phyloP scores from a whole-genome alignment of 2,797 vertebrate species.

The Labroides dimidiatus region DNA sequence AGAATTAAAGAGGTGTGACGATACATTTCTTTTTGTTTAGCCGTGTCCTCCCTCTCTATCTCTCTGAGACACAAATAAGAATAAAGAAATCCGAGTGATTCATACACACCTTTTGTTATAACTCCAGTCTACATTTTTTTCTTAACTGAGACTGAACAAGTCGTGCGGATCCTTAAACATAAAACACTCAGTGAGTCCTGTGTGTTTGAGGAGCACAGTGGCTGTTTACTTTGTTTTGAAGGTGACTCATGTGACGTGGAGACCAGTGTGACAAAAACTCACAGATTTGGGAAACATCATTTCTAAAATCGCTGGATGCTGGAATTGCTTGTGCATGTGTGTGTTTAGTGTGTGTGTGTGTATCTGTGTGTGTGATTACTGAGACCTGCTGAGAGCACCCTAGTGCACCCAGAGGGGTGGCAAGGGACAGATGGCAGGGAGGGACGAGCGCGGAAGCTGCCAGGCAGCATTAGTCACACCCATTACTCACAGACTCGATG shows the following conservation, averaged over 20 bases:
- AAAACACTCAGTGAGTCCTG: neutral
- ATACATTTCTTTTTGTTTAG: neutral
- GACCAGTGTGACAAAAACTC: slow-evolving; percentile 23
- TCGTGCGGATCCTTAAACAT: neutral
- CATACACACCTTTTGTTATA: too few species aligned
- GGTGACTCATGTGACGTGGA: slow-evolving; percentile 45
- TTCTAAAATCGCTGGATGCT: slow-evolving; percentile 45
- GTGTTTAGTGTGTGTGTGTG: slow-evolving; percentile 17
- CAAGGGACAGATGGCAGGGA: slow-evolving; percentile 84
- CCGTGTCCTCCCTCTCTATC: slow-evolving; percentile 12
- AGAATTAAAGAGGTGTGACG: too few species aligned
- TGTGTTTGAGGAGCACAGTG: slow-evolving; percentile 20
- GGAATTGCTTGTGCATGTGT: slow-evolving; percentile 25
- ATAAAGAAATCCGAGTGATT: neutral
- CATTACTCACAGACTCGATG: slow-evolving; percentile 82
- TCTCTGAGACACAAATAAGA: neutral
- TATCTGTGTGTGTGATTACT: slow-evolving; percentile 68
- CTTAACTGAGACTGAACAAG: too few species aligned
- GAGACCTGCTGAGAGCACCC: slow-evolving; percentile 80
- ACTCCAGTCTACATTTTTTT: too few species aligned
- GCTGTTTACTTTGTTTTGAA: slow-evolving; percentile 43
- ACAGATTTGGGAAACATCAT: slow-evolving; percentile 47
- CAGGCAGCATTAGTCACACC: slow-evolving; percentile 86
- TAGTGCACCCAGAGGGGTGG: slow-evolving; percentile 80
- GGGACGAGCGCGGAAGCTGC: slow-evolving; percentile 79